Base-by-base conservation (phyloP, 2,797 vertebrate genomes). In the Linurgus olivaceus region DNA sequence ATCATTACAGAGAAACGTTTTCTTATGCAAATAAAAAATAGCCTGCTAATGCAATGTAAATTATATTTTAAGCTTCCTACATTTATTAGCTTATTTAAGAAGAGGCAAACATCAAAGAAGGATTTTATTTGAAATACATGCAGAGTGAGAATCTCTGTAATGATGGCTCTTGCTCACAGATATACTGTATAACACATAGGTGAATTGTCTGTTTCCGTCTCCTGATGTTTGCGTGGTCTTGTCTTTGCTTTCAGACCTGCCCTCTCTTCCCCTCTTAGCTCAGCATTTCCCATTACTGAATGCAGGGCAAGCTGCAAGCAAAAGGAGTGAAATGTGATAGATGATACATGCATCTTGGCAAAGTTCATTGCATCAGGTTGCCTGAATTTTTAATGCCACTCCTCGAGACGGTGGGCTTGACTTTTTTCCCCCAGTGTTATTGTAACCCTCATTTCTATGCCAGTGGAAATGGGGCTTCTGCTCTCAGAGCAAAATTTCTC, bases 61-160 rank as follows among this genome's bases (percentile, higher is more conserved):
- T 94, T 38, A 5, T 77, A 67, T 71, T 85, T 89, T 91, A 88
- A 93, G 50, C 68, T 90, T 67, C 67, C 58, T 89, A 57, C 59
- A 25, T 95, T 89, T 95, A 90, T 93, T 96, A 88, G 73, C 82
- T 95, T 94, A 66, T 73, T 92, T 93, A 87, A 93, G 80, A 88
- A 71, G 82, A 88, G 62, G 57, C 62, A 81, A 82, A 79, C 72
- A 93, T 91, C 90, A 82, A 73, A 93, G 80, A 31, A 62, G 33
- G 65, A 29, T 76, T 81, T 87, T 57, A 78, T 62, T 87, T 81
- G 28, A 86, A 91, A 93, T 74, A 88, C 15, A 26, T 25, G 33
- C 59, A 47, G 35, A 61, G 72, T 37, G 62, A 84, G 81, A 65
- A 54, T 71, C 50, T 94, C 35, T 76, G 38, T 78, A 70, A 65